Base-by-base conservation (phyloP, 2,888 invertebrate genomes). In the Tipula unca region DNA sequence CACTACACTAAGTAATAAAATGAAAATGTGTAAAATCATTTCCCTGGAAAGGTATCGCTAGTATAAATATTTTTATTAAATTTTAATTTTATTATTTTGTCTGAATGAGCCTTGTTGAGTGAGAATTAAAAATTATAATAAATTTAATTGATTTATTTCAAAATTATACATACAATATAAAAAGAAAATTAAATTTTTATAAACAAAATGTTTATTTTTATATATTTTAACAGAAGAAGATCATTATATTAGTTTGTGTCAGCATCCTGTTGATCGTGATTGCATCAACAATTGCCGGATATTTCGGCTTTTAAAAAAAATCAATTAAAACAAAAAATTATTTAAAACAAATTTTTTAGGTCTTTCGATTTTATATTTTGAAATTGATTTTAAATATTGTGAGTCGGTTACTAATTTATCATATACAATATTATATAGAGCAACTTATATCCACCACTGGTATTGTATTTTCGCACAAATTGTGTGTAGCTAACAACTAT, bases 191-290 rank as follows among this genome's bases (percentile, higher is more conserved):
- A 3, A 69, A 42, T 85, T 54, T 87, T 82, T 87, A 87, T 86
- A 86, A 86, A 85, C 85, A 86, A 48, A 87, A 86, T 88, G 86
- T 87, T 87, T 87, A 86, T 88, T 86, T 86, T 85, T 85, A 85
- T 86, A 29, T 82, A 86, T 86, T 92, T 91, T 94, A 54, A 94
- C 94, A 97, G 96, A 97, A 97, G 96, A 97, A 97, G 94, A 96
- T 97, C 91, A 96, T 96, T 95, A 97, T 97, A 91, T 93, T 97
- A 93, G 94, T 96, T 92, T 96, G 96, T 93, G 93, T 97, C 91
- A 94, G 95, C 90, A 93, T 97, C 90, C 93, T 96, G 90, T 94
- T 95, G 90, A 93, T 96, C 90, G 93, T 96, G 90, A 90, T 94
- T 88, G 93, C 93, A 88, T 93, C 94, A 88, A 94, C 94, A 89